Evolutionary conservation across 2,888 invertebrate species (phyloP).

Genomic region (Noctua janthina): DNA sequence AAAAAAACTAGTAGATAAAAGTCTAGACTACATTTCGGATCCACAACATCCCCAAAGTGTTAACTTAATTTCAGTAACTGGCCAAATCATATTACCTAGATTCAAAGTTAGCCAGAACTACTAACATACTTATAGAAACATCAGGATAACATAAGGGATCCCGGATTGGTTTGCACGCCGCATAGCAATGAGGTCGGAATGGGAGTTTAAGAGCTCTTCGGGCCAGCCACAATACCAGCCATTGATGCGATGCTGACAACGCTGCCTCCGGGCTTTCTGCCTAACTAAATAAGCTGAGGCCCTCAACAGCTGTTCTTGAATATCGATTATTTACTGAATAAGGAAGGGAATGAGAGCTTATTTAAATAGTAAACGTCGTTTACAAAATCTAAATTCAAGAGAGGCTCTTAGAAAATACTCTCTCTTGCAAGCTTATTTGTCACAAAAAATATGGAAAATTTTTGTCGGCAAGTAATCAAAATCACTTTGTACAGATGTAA

Average conservation of each 20-base stretch:
- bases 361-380: slow-evolving; percentile 33
- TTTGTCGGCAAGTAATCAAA: slow-evolving; percentile 1
- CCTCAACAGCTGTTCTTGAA: slow-evolving; percentile 43
- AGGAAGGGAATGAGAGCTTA: slow-evolving; percentile 31
- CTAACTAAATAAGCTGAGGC: slow-evolving; percentile 42
- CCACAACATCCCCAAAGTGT: neutral
- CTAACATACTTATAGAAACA: slow-evolving; percentile 52
- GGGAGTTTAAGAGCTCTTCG: slow-evolving; percentile 61
- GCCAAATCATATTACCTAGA: slow-evolving; percentile 12
- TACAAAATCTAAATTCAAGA: slow-evolving; percentile 33
- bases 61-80: slow-evolving; percentile 22
- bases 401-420: slow-evolving; percentile 17
- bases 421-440: neutral
- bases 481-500: neutral
- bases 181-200: slow-evolving; percentile 72
- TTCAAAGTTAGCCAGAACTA: slow-evolving; percentile 20
- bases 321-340: slow-evolving; percentile 45
- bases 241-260: slow-evolving; percentile 62
- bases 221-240: slow-evolving; percentile 65
- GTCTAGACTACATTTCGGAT: slow-evolving; percentile 4
- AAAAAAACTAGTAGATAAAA: neutral
- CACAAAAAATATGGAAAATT: slow-evolving; percentile 11
- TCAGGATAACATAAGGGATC: slow-evolving; percentile 58
- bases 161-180: slow-evolving; percentile 66
- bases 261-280: slow-evolving; percentile 44